Evolutionary conservation across 2,113 vertebrate species (phyloP).

Genomic region (Nicator chloris): DNA sequence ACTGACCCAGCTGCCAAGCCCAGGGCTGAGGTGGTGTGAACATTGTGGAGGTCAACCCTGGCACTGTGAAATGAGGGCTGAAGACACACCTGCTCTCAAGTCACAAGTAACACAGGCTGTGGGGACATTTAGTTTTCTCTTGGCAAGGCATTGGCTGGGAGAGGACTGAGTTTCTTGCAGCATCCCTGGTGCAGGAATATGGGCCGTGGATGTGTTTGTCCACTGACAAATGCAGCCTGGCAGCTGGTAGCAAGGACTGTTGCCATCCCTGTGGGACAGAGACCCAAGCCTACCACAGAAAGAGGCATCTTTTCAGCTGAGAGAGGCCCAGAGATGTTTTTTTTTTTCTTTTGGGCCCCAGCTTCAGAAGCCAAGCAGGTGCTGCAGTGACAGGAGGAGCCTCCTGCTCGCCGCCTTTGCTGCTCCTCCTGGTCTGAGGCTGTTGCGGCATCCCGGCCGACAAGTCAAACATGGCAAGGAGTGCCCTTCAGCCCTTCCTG

Average conservation of each 20-base stretch:
- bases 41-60: rapidly evolving
- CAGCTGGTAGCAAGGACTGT: rapidly evolving
- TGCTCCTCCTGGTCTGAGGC: rapidly evolving
- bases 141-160: background rate
- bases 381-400: background rate
- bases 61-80: background rate
- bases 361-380: background rate
- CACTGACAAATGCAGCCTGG: rapidly evolving
- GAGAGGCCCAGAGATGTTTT: background rate
- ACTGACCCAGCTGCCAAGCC: background rate
- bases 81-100: background rate
- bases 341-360: background rate
- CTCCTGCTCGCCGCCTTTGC: rapidly evolving
- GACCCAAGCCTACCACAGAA: rapidly evolving
- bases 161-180: background rate
- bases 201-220: background rate
- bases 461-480: background rate
- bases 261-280: rapidly evolving
- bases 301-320: background rate
- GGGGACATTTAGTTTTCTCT: background rate
- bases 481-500: background rate
- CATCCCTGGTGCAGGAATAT: background rate
- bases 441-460: rapidly evolving
- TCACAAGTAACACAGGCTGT: background rate
- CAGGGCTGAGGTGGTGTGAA: background rate